Conservation (phyloP, 2,113 vertebrate genomes). For the Hiodon tergisus region DNA sequence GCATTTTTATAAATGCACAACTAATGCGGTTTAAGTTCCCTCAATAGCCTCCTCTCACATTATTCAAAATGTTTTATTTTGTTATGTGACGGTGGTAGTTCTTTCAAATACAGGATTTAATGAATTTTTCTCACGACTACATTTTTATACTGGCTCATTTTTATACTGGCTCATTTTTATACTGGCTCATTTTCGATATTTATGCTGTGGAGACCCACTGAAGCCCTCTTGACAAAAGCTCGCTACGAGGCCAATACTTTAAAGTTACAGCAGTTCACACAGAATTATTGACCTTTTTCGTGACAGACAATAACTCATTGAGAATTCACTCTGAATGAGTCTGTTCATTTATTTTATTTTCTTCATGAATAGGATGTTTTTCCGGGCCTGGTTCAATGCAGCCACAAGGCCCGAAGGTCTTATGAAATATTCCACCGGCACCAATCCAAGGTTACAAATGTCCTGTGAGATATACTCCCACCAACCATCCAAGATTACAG, state of each 20-base stretch:
- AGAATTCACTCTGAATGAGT: background rate
- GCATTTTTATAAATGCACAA: no score
- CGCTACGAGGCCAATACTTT: no score
- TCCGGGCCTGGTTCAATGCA: background rate
- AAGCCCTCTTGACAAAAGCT: no score
- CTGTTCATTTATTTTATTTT: no score
- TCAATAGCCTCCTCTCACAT: no score
- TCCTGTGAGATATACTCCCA: constrained; percentile 3
- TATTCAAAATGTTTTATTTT: no score
- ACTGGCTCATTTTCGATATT: background rate
- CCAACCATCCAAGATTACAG: background rate
- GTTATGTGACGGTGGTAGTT: no score
- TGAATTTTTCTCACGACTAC: background rate
- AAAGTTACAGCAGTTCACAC: background rate
- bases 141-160: background rate
- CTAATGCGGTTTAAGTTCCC: no score
- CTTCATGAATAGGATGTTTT: background rate
- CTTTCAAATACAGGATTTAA: no score
- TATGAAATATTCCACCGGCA: background rate
- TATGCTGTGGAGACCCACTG: background rate
- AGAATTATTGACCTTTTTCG: background rate
- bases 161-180: background rate
- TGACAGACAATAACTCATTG: background rate
- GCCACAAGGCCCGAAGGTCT: background rate
- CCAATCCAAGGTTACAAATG: background rate